Conservation (phyloP, 2,113 vertebrate genomes). For the Oreotragus oreotragus region DNA sequence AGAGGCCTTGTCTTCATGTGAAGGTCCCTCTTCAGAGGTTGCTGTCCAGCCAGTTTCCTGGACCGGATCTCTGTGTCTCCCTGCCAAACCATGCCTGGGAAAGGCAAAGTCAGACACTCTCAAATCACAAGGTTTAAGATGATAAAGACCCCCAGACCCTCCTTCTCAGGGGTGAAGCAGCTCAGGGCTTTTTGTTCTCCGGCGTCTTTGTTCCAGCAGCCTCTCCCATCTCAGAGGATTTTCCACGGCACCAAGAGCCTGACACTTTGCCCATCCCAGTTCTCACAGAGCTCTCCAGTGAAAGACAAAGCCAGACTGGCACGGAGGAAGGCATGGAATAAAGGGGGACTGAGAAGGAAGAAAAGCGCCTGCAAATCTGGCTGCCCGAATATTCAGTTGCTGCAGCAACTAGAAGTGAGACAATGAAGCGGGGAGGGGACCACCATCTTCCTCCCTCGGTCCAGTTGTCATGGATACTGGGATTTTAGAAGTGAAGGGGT, state of each 20-base stretch:
- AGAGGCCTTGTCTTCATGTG: not conserved
- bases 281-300: constrained; percentile 72
- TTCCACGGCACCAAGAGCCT: constrained; percentile 70
- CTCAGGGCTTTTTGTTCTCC: constrained; percentile 55
- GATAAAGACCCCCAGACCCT: constrained; percentile 39
- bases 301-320: constrained; percentile 68
- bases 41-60: not conserved
- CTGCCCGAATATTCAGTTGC: constrained; percentile 71
- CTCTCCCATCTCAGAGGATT: constrained; percentile 69
- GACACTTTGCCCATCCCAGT: constrained; percentile 76
- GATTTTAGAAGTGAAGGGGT: constrained; percentile 65
- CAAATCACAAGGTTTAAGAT: constrained; percentile 49
- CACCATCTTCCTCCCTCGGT: constrained; percentile 43
- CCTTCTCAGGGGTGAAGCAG: constrained; percentile 26
- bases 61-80: not conserved
- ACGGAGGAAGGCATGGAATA: constrained; percentile 36
- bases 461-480: constrained; percentile 81
- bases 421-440: constrained; percentile 73
- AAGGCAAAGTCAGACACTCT: constrained; percentile 6
- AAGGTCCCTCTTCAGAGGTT: not conserved
- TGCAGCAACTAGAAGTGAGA: constrained; percentile 77
- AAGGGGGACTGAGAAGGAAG: constrained; percentile 62
- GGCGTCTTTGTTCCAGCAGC: constrained; percentile 58
- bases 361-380: constrained; percentile 62
- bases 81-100: constrained; percentile 59